Evolutionary conservation across 2,888 invertebrate species (phyloP).

Genomic region (Hydroisotoma schaefferi): DNA sequence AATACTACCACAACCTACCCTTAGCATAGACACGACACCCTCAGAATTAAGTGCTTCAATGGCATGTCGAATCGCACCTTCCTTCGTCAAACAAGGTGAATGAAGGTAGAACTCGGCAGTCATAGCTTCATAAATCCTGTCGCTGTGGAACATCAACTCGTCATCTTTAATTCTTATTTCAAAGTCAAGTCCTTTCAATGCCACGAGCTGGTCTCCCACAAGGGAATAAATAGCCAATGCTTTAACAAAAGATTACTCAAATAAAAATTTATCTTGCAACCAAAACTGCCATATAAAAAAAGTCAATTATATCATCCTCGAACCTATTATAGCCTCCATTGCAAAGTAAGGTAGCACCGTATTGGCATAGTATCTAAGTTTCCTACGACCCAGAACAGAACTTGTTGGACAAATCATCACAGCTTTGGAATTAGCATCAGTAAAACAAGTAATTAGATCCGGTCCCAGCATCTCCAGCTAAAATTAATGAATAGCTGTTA

Average conservation of each 20-base stretch:
- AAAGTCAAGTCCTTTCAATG: constrained; percentile 15
- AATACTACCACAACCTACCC: background rate
- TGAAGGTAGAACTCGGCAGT: constrained; percentile 24
- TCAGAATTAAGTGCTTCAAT: constrained; percentile 12
- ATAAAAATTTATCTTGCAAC: background rate
- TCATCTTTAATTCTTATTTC: constrained; percentile 17
- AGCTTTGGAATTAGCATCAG: too few species aligned
- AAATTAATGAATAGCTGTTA: too few species aligned
- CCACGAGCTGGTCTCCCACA: constrained; percentile 12
- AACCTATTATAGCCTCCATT: constrained; percentile 32
- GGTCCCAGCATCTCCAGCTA: too few species aligned
- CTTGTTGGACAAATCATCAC: too few species aligned
- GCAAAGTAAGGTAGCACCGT: constrained; percentile 24
- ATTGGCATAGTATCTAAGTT: constrained; percentile 32
- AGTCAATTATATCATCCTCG: background rate
- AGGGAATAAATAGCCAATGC: constrained; percentile 24
- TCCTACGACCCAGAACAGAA: background rate
- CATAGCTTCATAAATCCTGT: constrained; percentile 17
- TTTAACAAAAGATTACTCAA: constrained; percentile 9
- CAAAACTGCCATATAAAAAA: too few species aligned
- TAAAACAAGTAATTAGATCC: too few species aligned
- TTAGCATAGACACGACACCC: constrained; percentile 17
- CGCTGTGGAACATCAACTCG: constrained; percentile 15
- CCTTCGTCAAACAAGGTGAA: constrained; percentile 23
- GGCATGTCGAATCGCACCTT: constrained; percentile 15